Evolutionary conservation across 2,888 invertebrate species (phyloP), one percentile per base, ranked within the genome.

Genomic region (Fragum sueziense): DNA sequence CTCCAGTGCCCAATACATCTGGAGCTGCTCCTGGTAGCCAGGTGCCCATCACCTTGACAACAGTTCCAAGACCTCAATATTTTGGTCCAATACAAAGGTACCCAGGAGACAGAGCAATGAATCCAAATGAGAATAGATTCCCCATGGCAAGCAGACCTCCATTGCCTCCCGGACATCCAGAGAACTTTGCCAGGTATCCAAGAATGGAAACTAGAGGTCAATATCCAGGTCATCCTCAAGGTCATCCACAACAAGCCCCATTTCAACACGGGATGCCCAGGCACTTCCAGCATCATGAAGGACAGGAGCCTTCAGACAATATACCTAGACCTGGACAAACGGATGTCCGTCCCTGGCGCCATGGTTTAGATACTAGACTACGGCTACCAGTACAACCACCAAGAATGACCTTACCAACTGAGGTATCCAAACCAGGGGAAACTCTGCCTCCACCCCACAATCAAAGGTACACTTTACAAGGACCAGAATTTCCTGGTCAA

Each of bases 31-130:
- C 65, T 25, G 34, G 22, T 2, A 11, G 34, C 25, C 37, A 34
- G 37, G n/a, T 65, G 14, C 65, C 37, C 20, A 17, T 65, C 3
- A 76, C 70, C 20, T 22, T 84, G 0, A 79, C 80, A 47, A 22
- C 74, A 17, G 76, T 84, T 17, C 84, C 84, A 31, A 79, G 72
- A 54, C 84, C 80, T 27, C 77, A 83, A 70, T 76, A 81, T 37
- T 81, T 75, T 76, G 76, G 72, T 9, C 76, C 76, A 25, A 47
- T 82, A 14, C 76, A 71, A 3, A 52, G 51, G n/a, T 25, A 74
- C 6, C 20, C 52, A 14, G 68, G 62, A 52, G 78, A 73, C 52
- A 62, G 33, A 27, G 7, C 47, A 47, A 47, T 47, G 14, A 47
- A 47, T 47, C 47, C 47, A 4, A 47, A 47, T 47, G 47, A 47